Evolutionary conservation across 1,140 invertebrate genomes (phyloP).

Genomic region (Rhagoletis zephyria): DNA sequence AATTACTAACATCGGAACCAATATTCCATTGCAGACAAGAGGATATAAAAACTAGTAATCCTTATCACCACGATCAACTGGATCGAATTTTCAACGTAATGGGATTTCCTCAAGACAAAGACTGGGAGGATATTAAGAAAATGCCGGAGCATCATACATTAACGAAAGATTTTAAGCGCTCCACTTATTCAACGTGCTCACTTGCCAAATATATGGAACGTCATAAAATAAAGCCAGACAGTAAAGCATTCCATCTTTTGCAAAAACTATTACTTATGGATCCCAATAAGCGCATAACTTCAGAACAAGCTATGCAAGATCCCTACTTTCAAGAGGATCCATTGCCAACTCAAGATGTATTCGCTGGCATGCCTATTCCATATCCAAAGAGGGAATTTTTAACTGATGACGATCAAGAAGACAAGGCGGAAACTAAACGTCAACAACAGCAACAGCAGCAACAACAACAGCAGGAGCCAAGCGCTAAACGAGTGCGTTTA

Average conservation of each 20-base stretch:
- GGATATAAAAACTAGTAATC: slow-evolving; percentile 99
- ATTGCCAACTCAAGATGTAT: slow-evolving; percentile 91
- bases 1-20: slow-evolving; percentile 96
- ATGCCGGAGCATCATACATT: slow-evolving; percentile 99
- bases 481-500: slow-evolving; percentile 62
- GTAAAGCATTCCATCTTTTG: slow-evolving; percentile 94
- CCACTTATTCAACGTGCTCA: slow-evolving; percentile 94
- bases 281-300: slow-evolving; percentile 97
- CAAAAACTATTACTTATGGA: slow-evolving; percentile 98
- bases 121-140: slow-evolving; percentile 99
- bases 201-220: slow-evolving; percentile 99
- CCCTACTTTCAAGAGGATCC: slow-evolving; percentile 98
- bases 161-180: slow-evolving; percentile 96
- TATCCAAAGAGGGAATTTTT: slow-evolving; percentile 99
- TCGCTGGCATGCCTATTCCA: slow-evolving; percentile 95
- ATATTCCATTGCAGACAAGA: slow-evolving; percentile 99
- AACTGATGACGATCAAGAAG: slow-evolving; percentile 97
- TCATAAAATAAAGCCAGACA: slow-evolving; percentile 97
- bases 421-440: slow-evolving; percentile 90
- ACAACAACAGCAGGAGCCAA: slow-evolving; percentile 78
- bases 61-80: slow-evolving; percentile 99
- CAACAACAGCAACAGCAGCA: slow-evolving; percentile 83
- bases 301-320: slow-evolving; percentile 98
- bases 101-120: slow-evolving; percentile 98
- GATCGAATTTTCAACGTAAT: slow-evolving; percentile 99